Conservation (phyloP, 2,797 vertebrate genomes). For the Australoheros facetus region DNA sequence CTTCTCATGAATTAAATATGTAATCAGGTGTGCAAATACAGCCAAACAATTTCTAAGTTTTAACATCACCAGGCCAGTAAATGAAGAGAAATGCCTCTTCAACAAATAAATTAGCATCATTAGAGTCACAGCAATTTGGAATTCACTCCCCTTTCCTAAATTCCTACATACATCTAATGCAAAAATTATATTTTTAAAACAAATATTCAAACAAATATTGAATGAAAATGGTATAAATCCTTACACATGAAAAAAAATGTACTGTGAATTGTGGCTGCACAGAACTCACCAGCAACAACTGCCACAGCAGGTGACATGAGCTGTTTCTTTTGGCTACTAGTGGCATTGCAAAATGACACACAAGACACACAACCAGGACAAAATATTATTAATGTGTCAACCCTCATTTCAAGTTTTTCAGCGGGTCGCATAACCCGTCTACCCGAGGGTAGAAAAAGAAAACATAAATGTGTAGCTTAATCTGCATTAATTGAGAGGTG, state of each 20-base stretch:
- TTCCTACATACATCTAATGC: not conserved
- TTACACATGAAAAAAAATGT: not conserved
- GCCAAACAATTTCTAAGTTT: conserved; percentile 57
- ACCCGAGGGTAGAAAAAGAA: too few species aligned
- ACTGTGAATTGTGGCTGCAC: not conserved
- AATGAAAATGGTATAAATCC: fast-evolving
- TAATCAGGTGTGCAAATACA: conserved; percentile 70
- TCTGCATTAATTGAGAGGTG: not conserved
- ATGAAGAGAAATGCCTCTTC: conserved; percentile 44
- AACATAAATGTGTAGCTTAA: too few species aligned
- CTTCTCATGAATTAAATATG: conserved; percentile 74
- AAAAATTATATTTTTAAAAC: not conserved
- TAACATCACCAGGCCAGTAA: conserved; percentile 50
- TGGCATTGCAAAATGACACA: not conserved
- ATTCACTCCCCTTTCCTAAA: conserved; percentile 3
- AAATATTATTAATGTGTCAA: not conserved
- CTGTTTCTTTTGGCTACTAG: not conserved
- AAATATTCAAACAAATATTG: not conserved
- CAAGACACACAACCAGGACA: fast-evolving
- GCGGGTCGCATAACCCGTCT: not conserved
- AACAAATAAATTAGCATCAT: conserved; percentile 60
- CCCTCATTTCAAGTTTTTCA: not conserved
- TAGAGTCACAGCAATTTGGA: conserved; percentile 23
- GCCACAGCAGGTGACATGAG: not conserved
- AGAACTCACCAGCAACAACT: not conserved